A percentile compares a stretch with the other conserved stretches of the same genome.
These are phyloP conservation scores for Gerris lacustris DNA, from an alignment of 2,888 invertebrate species.

Conservation along the genomic window DNA sequence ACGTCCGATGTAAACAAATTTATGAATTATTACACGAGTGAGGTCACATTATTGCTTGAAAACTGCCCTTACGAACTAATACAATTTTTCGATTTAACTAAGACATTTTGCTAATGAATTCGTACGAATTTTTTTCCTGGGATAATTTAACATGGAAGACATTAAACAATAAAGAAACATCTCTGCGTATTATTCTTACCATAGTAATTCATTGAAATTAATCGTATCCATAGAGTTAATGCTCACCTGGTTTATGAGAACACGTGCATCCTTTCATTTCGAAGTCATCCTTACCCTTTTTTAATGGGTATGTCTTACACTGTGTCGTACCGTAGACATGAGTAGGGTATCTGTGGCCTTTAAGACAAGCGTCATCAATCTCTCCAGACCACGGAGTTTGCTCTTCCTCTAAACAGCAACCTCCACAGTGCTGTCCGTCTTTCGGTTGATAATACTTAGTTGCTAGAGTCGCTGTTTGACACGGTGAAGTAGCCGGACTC, in stretches of 20 bases:
- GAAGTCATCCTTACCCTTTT: background rate
- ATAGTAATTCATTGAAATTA: no score
- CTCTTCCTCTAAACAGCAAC: background rate
- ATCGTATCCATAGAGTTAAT: no score
- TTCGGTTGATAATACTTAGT: background rate
- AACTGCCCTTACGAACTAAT: no score
- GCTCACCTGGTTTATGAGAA: background rate
- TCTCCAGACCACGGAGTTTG: background rate
- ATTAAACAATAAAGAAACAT: no score
- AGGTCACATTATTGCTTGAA: no score
- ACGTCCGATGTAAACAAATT: no score
- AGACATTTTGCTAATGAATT: no score
- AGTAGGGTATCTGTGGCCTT: background rate
- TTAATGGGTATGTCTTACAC: background rate
- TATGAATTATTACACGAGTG: no score
- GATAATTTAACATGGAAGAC: no score
- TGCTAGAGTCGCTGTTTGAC: slow-evolving; percentile 94
- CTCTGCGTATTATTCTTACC: no score
- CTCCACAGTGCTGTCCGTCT: background rate
- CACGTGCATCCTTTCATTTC: background rate
- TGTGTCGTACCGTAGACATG: background rate
- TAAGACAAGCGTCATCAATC: background rate
- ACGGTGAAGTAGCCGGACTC: slow-evolving; percentile 95
- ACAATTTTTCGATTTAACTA: no score
- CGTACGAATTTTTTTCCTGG: no score